Evolutionary conservation across 2,888 invertebrate species (phyloP), one percentile per base, ranked within the genome.

Genomic region (Zootermopsis nevadensis): DNA sequence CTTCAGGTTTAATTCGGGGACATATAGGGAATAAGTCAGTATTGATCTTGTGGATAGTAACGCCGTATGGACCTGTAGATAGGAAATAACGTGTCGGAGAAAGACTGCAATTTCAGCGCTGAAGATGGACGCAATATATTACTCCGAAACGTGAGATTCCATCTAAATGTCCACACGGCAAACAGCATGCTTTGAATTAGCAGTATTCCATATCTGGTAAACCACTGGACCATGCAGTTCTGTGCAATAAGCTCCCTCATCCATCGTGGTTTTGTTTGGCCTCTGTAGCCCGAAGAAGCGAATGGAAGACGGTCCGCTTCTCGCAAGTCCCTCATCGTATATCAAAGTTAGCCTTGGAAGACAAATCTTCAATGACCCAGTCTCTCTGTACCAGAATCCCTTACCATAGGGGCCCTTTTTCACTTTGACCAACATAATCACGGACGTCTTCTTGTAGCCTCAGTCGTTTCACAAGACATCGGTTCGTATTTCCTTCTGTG

Each of bases 371-470:
- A 2, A 60, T n/a, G n/a, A n/a, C 60, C n/a, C 60, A 60, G 10
- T 60, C 19, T 53, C 53, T 53, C 60, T 60, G n/a, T 60, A 60
- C n/a, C 60, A 60, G n/a, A 19, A 60, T 60, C 60, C 60, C 60
- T 60, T n/a, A 60, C n/a, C 60, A n/a, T n/a, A 60, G 60, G n/a
- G 2, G 60, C n/a, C n/a, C 60, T 60, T 60, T 60, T 60, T 60
- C 60, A 60, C 60, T 60, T 60, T 60, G 60, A 60, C 60, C 60
- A n/a, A n/a, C n/a, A 60, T n/a, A 60, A 60, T 60, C 60, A 60
- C 12, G 60, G n/a, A 48, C 42, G 42, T 60, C 60, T 60, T n/a
- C 60, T 60, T n/a, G n/a, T 60, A 2, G n/a, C 60, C 2, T 24
- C 1, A 60, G 2, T 27, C 2, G n/a, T 3, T 60, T 60, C 60